These are phyloP conservation scores for Pelvicachromis taeniatus DNA, from an alignment of 2,113 vertebrate genomes.

Conservation along the genomic window DNA sequence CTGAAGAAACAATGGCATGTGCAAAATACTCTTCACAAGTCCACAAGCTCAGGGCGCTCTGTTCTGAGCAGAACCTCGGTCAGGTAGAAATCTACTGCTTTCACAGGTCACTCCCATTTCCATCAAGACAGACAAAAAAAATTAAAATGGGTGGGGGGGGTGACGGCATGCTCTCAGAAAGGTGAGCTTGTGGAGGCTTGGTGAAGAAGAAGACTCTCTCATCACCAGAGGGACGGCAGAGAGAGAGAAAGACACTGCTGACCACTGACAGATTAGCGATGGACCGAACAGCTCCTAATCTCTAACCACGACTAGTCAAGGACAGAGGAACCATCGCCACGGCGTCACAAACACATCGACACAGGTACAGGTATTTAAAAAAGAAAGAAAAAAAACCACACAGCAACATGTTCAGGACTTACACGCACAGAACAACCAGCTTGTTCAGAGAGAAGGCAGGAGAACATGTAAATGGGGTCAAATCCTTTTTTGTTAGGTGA, in stretches of 20 bases:
- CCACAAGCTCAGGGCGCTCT: constrained; percentile 48
- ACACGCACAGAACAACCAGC: constrained; percentile 16
- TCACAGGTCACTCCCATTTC: neutral
- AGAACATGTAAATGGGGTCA: neutral
- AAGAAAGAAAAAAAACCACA: neutral
- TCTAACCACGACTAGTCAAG: constrained; percentile 28
- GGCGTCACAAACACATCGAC: constrained; percentile 43
- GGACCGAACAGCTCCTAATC: constrained; percentile 39
- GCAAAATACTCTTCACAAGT: constrained; percentile 66
- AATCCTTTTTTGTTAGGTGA: neutral
- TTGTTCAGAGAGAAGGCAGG: neutral
- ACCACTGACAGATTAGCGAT: constrained; percentile 30
- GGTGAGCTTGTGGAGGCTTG: constrained; percentile 48
- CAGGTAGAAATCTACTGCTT: neutral
- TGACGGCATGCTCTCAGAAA: neutral
- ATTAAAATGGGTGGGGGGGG: neutral
- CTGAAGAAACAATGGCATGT: constrained; percentile 68
- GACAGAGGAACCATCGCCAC: constrained; percentile 41
- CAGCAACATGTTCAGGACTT: constrained; percentile 32
- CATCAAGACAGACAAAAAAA: neutral
- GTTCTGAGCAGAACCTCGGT: neutral
- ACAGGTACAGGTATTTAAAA: constrained; percentile 18
- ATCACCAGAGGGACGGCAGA: constrained; percentile 3
- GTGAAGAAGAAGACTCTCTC: constrained; percentile 27
- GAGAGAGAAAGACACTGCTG: constrained; percentile 42